A percentile compares a stretch with the other conserved stretches of the same genome.
These are phyloP conservation scores for Craniophora ligustri DNA, from an alignment of 2,888 invertebrate species.

Conservation along the genomic window DNA sequence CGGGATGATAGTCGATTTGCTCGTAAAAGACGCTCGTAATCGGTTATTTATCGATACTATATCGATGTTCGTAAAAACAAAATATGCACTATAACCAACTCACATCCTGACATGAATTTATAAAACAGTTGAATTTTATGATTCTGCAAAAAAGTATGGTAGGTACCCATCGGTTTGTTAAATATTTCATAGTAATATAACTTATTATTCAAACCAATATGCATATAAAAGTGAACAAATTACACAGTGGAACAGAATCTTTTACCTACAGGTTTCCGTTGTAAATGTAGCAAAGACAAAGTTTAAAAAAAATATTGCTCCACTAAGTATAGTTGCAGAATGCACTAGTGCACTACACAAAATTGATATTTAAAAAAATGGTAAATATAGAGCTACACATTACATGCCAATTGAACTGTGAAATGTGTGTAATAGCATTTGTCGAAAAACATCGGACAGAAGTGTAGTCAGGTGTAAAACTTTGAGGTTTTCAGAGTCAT, in stretches of 20 bases:
- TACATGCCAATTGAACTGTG: slow-evolving; percentile 50
- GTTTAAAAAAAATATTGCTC: slow-evolving; percentile 15
- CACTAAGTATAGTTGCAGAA: slow-evolving; percentile 16
- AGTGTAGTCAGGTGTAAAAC: slow-evolving; percentile 78
- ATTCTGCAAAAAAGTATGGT: slow-evolving; percentile 30
- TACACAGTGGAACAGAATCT: too few relatives aligned
- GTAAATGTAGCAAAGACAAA: too few relatives aligned
- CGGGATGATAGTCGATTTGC: slow-evolving; percentile 61
- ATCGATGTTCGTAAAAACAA: slow-evolving; percentile 53
- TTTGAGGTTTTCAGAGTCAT: slow-evolving; percentile 70
- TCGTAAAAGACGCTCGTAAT: slow-evolving; percentile 63
- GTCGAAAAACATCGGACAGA: slow-evolving; percentile 60
- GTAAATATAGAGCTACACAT: slow-evolving; percentile 37
- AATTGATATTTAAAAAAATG: slow-evolving; percentile 29
- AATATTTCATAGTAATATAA: slow-evolving; percentile 19
- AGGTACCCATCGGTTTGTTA: too few relatives aligned
- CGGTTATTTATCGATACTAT: slow-evolving; percentile 54
- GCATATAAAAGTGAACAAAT: too few relatives aligned
- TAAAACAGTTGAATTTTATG: slow-evolving; percentile 47
- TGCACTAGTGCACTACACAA: slow-evolving; percentile 18
- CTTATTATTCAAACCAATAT: slow-evolving; percentile 7
- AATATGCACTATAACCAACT: slow-evolving; percentile 32
- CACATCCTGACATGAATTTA: slow-evolving; percentile 42
- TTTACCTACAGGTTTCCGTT: too few relatives aligned
- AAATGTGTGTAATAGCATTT: slow-evolving; percentile 66